Evolutionary conservation across 1,140 invertebrate species (phyloP).

Genomic region (Metopolophium dirhodum): DNA sequence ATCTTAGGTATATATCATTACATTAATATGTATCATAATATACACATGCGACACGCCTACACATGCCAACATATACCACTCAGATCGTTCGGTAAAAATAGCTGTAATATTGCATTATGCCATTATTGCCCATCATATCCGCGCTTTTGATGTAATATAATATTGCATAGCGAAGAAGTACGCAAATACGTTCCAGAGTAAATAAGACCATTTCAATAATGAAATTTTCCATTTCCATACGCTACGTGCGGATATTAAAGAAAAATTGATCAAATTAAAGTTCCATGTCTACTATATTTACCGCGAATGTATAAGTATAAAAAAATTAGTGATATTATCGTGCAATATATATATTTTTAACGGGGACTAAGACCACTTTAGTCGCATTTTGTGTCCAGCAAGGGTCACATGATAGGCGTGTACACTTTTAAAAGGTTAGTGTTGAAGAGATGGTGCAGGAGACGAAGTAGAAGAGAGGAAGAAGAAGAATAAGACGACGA

Average conservation of each 20-base stretch:
- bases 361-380: neutral
- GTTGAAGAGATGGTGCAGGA: neutral
- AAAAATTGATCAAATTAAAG: neutral
- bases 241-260: neutral
- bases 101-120: neutral
- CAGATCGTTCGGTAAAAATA: neutral
- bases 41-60: neutral
- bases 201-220: neutral
- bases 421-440: neutral
- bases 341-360: too few species aligned
- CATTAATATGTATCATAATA: too few species aligned
- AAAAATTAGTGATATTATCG: neutral
- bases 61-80: neutral
- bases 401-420: neutral
- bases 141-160: too few species aligned
- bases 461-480: neutral
- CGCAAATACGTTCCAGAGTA: neutral
- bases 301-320: neutral
- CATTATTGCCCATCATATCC: neutral
- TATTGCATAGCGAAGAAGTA: neutral
- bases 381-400: neutral
- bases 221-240: neutral
- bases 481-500: too few species aligned
- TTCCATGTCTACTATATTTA: too few species aligned
- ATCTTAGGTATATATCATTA: neutral